Evolutionary conservation across 2,113 vertebrate species (phyloP), one percentile per base, ranked within the genome.

Genomic region (Polypterus bichir): DNA sequence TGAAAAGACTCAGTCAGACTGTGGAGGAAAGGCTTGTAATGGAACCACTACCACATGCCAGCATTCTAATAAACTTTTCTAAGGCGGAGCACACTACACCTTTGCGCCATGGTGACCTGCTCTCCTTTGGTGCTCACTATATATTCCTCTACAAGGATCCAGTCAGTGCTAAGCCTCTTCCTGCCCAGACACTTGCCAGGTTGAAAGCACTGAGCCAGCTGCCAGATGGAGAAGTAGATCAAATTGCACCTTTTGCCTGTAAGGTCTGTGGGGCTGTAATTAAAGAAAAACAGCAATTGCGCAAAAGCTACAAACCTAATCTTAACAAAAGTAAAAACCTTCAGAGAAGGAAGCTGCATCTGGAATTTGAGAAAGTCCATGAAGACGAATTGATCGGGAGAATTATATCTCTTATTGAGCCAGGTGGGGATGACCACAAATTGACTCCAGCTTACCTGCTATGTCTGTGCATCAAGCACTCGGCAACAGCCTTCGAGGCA

Each of bases 61-160:
- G 71, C 0, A 68, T 94, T 4, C 79, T 89, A 0, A 70, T 97
- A 68, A 98, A 97, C 88, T 95, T 96, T 46, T 61, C 82, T 0
- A 83, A 85, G 61, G 90, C 88, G 64, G 85, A 89, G 53, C 79
- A 79, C 63, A 75, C 88, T 0, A 89, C 89, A 3, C 80, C 75
- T 4, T 86, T 98, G 60, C 82, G 75, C 2, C 94, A 96, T 0
- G 94, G 94, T 0, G 94, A 98, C 81, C 86, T 98, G 61, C 87
- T 98, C 8, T 93, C 92, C 4, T 88, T 98, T 0, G 94, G 94
- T 3, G 86, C 87, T 5, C 89, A 94, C 73, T 98, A 98, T 78
- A 80, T 98, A 77, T 90, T 98, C 62, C 85, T 98, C 65, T 95
- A 94, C 81, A 93, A 95, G 74, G 93, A 97, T 70, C 93, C 94